Evolutionary conservation across 2,797 vertebrate genomes (phyloP).

Genomic region (Muraenolepis orangiensis): DNA sequence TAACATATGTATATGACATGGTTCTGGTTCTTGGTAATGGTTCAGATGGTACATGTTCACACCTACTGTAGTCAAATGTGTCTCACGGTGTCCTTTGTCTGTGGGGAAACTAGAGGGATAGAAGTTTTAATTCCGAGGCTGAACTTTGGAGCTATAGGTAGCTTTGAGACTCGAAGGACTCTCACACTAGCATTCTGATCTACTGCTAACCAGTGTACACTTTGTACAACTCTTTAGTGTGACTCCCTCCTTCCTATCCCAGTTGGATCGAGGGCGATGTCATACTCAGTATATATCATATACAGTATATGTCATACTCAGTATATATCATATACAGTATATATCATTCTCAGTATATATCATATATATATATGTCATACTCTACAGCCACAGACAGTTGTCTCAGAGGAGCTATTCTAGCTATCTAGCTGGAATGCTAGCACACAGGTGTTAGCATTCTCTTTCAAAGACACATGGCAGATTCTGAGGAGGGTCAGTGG

Average conservation of each 20-base stretch:
- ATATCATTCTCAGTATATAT: too few relatives aligned
- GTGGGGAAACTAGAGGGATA: background rate
- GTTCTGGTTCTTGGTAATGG: background rate
- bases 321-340: too few relatives aligned
- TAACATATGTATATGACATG: background rate
- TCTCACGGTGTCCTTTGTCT: background rate
- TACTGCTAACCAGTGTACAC: background rate
- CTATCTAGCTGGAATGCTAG: slow-evolving; percentile 24
- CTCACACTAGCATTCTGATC: background rate
- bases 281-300: too few relatives aligned
- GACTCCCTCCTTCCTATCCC: too few relatives aligned
- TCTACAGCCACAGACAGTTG: slow-evolving; percentile 56
- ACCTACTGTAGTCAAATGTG: background rate
- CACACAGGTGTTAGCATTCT: slow-evolving; percentile 62
- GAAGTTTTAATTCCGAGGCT: background rate
- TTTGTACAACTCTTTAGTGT: too few relatives aligned
- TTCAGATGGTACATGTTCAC: background rate
- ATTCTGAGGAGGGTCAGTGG: slow-evolving; percentile 24
- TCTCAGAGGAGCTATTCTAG: slow-evolving; percentile 46
- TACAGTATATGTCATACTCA: slow-evolving; percentile 23
- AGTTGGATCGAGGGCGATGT: slow-evolving; percentile 23
- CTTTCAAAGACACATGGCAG: slow-evolving; percentile 39
- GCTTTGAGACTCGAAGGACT: background rate
- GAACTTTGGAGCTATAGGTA: background rate
- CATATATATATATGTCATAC: slow-evolving; percentile 23